phyloP scores from a whole-genome alignment of 2,113 vertebrate species.

The Dendrocopos noguchii region DNA sequence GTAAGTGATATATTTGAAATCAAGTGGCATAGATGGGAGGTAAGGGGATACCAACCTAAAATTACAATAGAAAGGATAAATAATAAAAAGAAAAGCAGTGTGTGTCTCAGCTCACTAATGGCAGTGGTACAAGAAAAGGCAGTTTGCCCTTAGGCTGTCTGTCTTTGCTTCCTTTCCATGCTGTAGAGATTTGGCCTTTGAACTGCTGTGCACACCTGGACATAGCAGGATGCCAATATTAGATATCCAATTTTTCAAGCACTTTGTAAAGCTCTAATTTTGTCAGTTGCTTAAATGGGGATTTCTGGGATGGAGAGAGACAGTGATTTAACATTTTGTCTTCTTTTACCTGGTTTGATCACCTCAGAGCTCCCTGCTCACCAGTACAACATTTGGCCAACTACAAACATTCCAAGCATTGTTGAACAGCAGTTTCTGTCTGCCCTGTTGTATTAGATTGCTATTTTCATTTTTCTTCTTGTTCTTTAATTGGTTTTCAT shows the following conservation, averaged over 20 bases:
- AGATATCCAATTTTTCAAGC: background rate
- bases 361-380: background rate
- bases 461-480: background rate
- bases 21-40: background rate
- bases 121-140: background rate
- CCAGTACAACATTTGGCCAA: background rate
- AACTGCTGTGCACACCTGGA: background rate
- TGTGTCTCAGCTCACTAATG: background rate
- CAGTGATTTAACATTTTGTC: background rate
- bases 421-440: background rate
- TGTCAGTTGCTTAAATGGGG: background rate
- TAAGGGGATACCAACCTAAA: background rate
- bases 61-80: no score
- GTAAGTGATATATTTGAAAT: conserved; percentile 20
- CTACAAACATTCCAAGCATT: background rate
- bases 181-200: background rate
- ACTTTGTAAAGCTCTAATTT: background rate
- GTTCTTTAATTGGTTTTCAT: background rate
- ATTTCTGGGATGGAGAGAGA: background rate
- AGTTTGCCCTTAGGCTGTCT: background rate
- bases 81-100: background rate
- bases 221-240: background rate
- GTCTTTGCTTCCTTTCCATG: background rate
- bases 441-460: background rate
- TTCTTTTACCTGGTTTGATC: background rate